Percentiles rank a stretch among this genome's conserved stretches.
These are phyloP conservation scores for Oncorhynchus kisutch DNA, from an alignment of 2,113 vertebrate species.

Conservation along the genomic window DNA sequence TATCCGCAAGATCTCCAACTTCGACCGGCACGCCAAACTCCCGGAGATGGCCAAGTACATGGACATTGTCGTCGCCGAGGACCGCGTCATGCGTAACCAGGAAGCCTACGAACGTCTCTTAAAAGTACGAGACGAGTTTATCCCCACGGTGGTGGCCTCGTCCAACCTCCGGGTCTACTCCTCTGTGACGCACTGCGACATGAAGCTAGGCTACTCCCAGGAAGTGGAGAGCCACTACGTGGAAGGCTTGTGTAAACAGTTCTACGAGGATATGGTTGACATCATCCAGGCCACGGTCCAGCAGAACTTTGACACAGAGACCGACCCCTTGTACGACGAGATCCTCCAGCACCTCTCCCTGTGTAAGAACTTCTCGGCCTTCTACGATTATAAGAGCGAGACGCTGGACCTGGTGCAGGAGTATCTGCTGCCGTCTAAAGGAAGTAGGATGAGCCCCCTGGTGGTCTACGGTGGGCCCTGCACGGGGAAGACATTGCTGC, in stretches of 20 bases:
- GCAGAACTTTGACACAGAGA: conserved; percentile 95
- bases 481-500: conserved; percentile 93
- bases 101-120: conserved; percentile 91
- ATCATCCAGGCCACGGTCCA: conserved; percentile 97
- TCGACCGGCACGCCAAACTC: conserved; percentile 92
- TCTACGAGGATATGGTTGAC: conserved; percentile 99
- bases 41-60: conserved; percentile 95
- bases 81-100: conserved; percentile 86
- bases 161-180: conserved; percentile 97
- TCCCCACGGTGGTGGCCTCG: conserved; percentile 91
- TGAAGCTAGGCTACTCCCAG: conserved; percentile 95
- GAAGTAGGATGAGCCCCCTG: conserved; percentile 85
- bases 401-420: conserved; percentile 87
- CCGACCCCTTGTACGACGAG: conserved; percentile 90
- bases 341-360: conserved; percentile 93
- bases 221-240: conserved; percentile 97
- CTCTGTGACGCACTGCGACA: conserved; percentile 96
- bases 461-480: conserved; percentile 92
- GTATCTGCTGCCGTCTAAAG: conserved; percentile 88
- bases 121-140: conserved; percentile 96
- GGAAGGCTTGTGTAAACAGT: conserved; percentile 96
- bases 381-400: conserved; percentile 90
- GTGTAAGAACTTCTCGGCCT: conserved; percentile 86
- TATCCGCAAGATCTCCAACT: conserved; percentile 97
- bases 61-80: conserved; percentile 81